A percentile compares a stretch with the other conserved stretches of the same genome.
Evolutionary conservation across 2,888 invertebrate species (phyloP).

Genomic region (Cheiracanthium punctorium): DNA sequence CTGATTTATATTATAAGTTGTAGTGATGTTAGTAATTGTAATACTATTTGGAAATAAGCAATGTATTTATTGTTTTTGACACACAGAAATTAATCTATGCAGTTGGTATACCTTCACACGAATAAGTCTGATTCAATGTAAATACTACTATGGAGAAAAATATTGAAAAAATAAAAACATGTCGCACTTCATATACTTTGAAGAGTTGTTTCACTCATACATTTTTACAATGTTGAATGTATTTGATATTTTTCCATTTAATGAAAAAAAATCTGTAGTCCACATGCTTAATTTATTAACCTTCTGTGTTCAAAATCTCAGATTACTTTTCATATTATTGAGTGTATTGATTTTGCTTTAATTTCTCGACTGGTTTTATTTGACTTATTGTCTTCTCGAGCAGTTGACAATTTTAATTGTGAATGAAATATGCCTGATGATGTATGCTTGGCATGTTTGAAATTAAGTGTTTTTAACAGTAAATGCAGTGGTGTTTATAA

Average conservation of each 20-base stretch:
- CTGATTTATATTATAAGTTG: conserved; percentile 67
- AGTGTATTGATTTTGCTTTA: background rate
- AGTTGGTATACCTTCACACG: conserved; percentile 18
- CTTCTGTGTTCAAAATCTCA: background rate
- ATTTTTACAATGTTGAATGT: background rate
- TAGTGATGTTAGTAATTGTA: conserved; percentile 51
- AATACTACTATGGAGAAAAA: conserved; percentile 12
- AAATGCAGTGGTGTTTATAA: conserved; percentile 15
- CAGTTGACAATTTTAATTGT: conserved; percentile 5
- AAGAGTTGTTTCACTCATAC: background rate
- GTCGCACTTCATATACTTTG: background rate
- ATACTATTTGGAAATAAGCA: conserved; percentile 57
- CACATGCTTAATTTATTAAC: background rate
- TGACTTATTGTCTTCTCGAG: too few species aligned
- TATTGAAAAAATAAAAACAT: background rate
- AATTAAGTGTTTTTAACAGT: background rate
- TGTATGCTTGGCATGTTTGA: conserved; percentile 13
- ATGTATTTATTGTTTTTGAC: conserved; percentile 65
- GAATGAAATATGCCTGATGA: background rate
- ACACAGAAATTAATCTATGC: conserved; percentile 54
- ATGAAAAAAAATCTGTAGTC: background rate
- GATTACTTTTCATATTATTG: background rate
- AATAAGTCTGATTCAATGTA: conserved; percentile 16
- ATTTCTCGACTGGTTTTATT: too few species aligned
- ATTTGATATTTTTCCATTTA: background rate